Conservation (phyloP, 2,113 vertebrate genomes). For the Mesembrinibis cayennensis region DNA sequence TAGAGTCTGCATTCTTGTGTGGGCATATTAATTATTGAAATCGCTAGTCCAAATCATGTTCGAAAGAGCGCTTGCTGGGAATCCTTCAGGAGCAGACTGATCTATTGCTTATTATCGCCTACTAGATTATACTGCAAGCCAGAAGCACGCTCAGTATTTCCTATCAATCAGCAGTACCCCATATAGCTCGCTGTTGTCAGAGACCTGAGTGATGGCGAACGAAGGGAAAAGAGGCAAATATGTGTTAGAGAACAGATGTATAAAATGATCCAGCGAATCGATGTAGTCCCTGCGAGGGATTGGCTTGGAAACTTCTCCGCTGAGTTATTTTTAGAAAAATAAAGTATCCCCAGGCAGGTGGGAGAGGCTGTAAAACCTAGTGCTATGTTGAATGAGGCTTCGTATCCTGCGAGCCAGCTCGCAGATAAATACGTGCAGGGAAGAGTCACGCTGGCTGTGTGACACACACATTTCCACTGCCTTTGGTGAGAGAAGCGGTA, state of each 20-base stretch:
- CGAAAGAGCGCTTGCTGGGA: neutral
- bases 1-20: neutral
- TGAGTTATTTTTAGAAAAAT: neutral
- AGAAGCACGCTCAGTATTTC: neutral
- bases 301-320: neutral
- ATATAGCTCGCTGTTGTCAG: neutral
- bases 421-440: neutral
- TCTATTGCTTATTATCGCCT: neutral
- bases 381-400: neutral
- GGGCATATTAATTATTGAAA: conserved; percentile 31
- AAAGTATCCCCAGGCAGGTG: neutral
- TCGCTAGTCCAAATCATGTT: neutral
- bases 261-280: neutral
- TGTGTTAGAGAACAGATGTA: neutral
- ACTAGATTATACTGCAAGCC: neutral
- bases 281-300: neutral
- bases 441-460: neutral
- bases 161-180: neutral
- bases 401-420: neutral
- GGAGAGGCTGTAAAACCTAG: neutral
- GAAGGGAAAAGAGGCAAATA: neutral
- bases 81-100: neutral
- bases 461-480: neutral
- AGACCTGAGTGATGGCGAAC: neutral
- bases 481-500: neutral